These are phyloP conservation scores for Salmo trutta DNA, from an alignment of 2,797 vertebrate species.

Conservation along the genomic window DNA sequence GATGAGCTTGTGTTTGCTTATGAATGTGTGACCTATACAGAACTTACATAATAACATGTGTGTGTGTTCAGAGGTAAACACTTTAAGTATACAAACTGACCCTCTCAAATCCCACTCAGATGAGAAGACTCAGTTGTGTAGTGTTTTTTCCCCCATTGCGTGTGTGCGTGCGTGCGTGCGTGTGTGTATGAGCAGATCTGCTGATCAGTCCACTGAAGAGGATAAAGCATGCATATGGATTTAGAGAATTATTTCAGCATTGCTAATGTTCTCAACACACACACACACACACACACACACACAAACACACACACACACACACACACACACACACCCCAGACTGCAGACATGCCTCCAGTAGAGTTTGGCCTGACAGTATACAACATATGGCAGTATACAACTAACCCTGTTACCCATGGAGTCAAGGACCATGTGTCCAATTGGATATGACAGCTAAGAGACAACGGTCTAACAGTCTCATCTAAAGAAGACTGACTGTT, in stretches of 20 bases:
- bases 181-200: conserved; percentile 6
- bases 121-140: conserved; percentile 25
- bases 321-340: conserved; percentile 25
- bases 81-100: conserved; percentile 35
- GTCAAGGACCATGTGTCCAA: conserved; percentile 49
- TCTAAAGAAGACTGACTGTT: not conserved
- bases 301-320: conserved; percentile 17
- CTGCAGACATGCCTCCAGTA: conserved; percentile 27
- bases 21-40: not conserved
- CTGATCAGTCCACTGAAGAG: conserved; percentile 41
- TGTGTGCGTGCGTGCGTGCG: conserved; percentile 9
- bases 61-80: not conserved
- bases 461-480: conserved; percentile 56
- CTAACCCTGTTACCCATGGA: conserved; percentile 54
- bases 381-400: conserved; percentile 58
- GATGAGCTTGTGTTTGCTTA: not conserved
- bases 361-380: conserved; percentile 40
- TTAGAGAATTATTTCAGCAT: conserved; percentile 39
- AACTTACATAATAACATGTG: not conserved
- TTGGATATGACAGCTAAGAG: conserved; percentile 19
- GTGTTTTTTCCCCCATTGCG: not conserved
- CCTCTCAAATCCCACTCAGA: conserved; percentile 37
- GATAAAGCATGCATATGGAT: conserved; percentile 54
- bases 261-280: conserved; percentile 11
- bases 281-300: conserved; percentile 5